Evolutionary conservation across 1,140 invertebrate genomes (phyloP), one percentile per base, ranked within the genome.

Genomic region (Nylanderia fulva): DNA sequence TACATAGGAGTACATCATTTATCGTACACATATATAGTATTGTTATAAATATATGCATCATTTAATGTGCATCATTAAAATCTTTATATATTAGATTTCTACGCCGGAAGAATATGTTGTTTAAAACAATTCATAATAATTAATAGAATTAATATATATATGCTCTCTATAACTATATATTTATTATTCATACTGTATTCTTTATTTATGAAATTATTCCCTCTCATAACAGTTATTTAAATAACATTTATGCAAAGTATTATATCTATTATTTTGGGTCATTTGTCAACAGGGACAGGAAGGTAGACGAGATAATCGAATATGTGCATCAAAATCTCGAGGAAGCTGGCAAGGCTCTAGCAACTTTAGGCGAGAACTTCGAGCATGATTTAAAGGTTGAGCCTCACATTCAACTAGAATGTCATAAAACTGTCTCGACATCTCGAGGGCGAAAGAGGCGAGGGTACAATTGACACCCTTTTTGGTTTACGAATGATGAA

Each of bases 351-450:
- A 92, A 92, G 85, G 86, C 88, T 48, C 85, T 94, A 74, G 85
- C 86, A 8, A 88, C 69, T 66, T 86, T 94, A 36, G 86, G 91
- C 48, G 92, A 92, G 45, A 94, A 94, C 85, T 89, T 93, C 85
- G 94, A 94, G 74, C 92, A 94, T 21, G 93, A 93, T 80, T 90
- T 93, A 91, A 94, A 94, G 92, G 93, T 94, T 92, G 91, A 93
- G 82, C 85, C 89, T 86, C 68, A 91, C 75, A 92, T 89, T 86
- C 84, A 88, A 87, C 39, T 87, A 87, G 52, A 86, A 86, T 56
- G 24, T 88, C 71, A 42, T 86, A 68, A 79, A 86, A 86, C 63
- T 84, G 54, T 71, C 21, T 74, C 69, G 56, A 84, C 29, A 1
- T 72, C 54, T 80, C 60, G 29, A 60, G 33, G 76, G 24, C 58